Evolutionary conservation across 2,888 invertebrate genomes (phyloP), one percentile per base, ranked within the genome.

Genomic region (Spicauda simplicius): DNA sequence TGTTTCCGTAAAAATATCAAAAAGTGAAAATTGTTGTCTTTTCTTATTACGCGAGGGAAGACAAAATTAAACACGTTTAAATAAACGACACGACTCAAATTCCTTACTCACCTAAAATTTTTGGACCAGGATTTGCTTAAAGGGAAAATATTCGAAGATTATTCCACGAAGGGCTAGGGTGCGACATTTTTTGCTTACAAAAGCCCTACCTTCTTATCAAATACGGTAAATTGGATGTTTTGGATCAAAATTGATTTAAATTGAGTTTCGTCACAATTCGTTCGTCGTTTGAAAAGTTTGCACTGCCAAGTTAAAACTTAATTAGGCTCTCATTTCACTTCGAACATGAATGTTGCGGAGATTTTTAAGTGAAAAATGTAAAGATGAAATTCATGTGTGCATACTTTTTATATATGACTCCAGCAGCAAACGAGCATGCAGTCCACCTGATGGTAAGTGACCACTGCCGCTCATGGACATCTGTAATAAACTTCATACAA

Each of bases 161-260:
- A 55, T 66, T 58, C 45, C 54, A 30, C 65, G 59, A 48, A 66
- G 59, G 53, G 5, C 41, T 20, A 58, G 10, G 33, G 33, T 45
- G 45, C n/a, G 54, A 54, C 45, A 18, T 64, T 66, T 66, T 66
- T 66, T 30, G 66, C 66, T 66, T 66, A 66, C 60, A 65, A 60
- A 66, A 55, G 55, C 59, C 37, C 33, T 30, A n/a, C 54, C 59
- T 30, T 54, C 53, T 65, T 60, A 66, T 65, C 59, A 65, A 65
- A 66, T 66, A 66, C 59, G 20, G 59, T 30, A 50, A 59, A 65
- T 66, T 66, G 54, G 65, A 54, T 54, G 59, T 60, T 59, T 59
- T 41, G 41, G 59, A 30, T 45, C 16, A 30, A 54, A 65, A 53
- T 58, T 41, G 58, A 65, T 59, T 65, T 48, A 65, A 65, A 65